Percentiles rank a stretch among this genome's conserved stretches.
phyloP scores from a whole-genome alignment of 2,113 vertebrate genomes.

The Chamaetylas fuelleborni region DNA sequence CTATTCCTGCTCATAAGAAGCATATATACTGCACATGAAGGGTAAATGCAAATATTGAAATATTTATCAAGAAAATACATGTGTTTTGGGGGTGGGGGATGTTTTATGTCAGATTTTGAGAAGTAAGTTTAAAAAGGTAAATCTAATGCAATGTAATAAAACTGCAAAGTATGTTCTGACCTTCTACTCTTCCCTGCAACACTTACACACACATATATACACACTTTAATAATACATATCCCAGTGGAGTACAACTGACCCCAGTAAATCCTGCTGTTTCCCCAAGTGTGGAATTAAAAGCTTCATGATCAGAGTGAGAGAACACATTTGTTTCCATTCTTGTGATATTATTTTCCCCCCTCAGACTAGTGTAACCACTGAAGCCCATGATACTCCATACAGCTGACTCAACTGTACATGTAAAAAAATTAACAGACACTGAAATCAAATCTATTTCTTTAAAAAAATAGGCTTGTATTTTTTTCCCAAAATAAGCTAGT shows the following conservation, averaged over 20 bases:
- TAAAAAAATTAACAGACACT: background rate
- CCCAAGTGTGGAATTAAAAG: conserved; percentile 66
- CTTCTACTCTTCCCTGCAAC: conserved; percentile 21
- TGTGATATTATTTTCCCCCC: conserved; percentile 51
- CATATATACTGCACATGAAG: background rate
- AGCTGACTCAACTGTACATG: background rate
- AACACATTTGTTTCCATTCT: conserved; percentile 58
- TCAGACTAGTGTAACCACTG: background rate
- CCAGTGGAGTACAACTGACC: conserved; percentile 48
- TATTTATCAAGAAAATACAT: conserved; percentile 55
- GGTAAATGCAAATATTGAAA: conserved; percentile 46
- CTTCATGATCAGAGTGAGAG: conserved; percentile 33
- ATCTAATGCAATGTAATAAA: conserved; percentile 56
- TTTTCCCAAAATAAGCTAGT: background rate
- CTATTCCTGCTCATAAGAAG: background rate
- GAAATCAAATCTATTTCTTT: background rate
- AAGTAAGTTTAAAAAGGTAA: conserved; percentile 64
- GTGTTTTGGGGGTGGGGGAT: background rate
- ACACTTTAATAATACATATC: conserved; percentile 69
- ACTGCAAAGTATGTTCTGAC: conserved; percentile 50
- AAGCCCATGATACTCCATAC: background rate
- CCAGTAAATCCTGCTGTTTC: conserved; percentile 58
- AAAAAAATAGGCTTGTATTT: background rate
- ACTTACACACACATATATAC: background rate
- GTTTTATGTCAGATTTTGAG: conserved; percentile 55